A percentile compares a stretch with the other conserved stretches of the same genome.
Conservation (phyloP, 2,888 invertebrate species). For the Pterobdella sp. region DNA sequence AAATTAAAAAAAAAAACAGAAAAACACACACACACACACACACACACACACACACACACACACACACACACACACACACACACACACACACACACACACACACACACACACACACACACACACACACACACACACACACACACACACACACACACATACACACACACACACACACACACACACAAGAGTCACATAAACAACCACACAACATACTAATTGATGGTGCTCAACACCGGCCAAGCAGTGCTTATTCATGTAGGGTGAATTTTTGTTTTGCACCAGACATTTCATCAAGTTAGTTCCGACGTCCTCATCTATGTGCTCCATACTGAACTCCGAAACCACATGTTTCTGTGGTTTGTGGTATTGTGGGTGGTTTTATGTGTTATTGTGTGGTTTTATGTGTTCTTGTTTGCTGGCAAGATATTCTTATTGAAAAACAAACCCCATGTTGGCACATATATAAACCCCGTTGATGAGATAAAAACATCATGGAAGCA, state of each 20-base stretch:
- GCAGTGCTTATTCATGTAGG: conserved; percentile 74
- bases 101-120: neutral
- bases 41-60: neutral
- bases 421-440: neutral
- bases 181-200: neutral
- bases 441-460: neutral
- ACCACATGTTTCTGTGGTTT: conserved; percentile 14
- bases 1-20: neutral
- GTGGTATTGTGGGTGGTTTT: neutral
- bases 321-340: neutral
- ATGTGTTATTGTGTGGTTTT: neutral
- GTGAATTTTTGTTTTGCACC: conserved; percentile 79
- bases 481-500: neutral
- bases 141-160: neutral
- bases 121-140: neutral
- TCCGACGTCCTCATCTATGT: conserved; percentile 22
- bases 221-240: conserved; percentile 90
- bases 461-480: neutral
- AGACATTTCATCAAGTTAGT: conserved; percentile 83
- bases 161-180: neutral
- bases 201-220: conserved; percentile 60
- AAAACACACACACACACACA: neutral
- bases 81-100: too few species aligned
- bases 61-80: too few species aligned
- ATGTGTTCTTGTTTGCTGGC: neutral